Evolutionary conservation across 2,888 invertebrate species (phyloP).

Genomic region (Pristionchus maxplancki): DNA sequence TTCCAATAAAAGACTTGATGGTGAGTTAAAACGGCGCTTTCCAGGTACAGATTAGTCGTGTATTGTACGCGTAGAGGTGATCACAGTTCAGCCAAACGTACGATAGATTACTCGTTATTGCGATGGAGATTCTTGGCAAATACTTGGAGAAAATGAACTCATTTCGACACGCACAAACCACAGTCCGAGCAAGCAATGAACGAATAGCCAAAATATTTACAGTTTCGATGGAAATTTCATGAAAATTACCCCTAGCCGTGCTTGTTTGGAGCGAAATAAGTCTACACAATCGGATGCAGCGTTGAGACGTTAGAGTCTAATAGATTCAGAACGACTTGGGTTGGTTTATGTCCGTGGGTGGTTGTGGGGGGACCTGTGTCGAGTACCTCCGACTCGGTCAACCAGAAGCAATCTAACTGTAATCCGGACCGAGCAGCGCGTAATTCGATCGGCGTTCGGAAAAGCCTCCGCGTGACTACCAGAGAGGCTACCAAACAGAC

Average conservation of each 20-base stretch:
- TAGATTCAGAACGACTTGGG: too few species aligned
- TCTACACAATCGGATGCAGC: too few species aligned
- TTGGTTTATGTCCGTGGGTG: too few species aligned
- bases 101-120: neutral
- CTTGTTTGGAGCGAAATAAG: too few species aligned
- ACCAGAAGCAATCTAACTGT: neutral
- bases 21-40: neutral
- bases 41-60: neutral
- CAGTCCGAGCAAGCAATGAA: constrained; percentile 4
- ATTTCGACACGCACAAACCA: neutral
- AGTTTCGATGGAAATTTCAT: neutral
- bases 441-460: constrained; percentile 10
- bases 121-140: neutral
- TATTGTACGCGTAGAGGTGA: neutral
- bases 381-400: neutral
- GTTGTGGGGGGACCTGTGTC: neutral
- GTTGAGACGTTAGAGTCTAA: too few species aligned
- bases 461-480: neutral
- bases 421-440: neutral
- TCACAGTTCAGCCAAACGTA: neutral
- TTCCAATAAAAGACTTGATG: neutral
- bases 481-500: neutral
- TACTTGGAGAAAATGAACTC: neutral
- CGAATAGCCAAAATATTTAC: neutral
- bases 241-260: neutral